These are phyloP conservation scores for Sebastolobus alascanus DNA, from an alignment of 2,797 vertebrate species.

Conservation along the genomic window DNA sequence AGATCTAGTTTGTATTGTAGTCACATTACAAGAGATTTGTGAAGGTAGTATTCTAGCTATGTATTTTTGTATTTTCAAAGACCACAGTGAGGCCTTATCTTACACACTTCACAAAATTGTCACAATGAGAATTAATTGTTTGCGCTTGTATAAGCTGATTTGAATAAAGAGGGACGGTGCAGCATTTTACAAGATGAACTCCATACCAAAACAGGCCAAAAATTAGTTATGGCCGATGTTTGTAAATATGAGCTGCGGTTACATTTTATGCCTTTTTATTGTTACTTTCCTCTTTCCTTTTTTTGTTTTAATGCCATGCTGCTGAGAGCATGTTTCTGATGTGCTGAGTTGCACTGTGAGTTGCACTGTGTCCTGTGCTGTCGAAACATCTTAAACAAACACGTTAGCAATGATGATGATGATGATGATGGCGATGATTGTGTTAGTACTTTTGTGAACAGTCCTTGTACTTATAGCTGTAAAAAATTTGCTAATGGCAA, in stretches of 20 bases:
- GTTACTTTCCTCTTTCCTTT: constrained; percentile 37
- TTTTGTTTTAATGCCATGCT: constrained; percentile 68
- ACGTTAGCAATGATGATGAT: constrained; percentile 24
- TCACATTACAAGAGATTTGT: constrained; percentile 60
- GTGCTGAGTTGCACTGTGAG: constrained; percentile 75
- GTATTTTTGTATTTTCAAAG: constrained; percentile 78
- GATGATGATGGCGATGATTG: constrained; percentile 54
- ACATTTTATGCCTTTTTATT: constrained; percentile 59
- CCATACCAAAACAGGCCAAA: constrained; percentile 80
- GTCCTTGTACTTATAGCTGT: constrained; percentile 48
- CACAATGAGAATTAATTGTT: constrained; percentile 52
- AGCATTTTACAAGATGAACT: constrained; percentile 52
- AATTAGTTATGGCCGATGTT: constrained; percentile 57
- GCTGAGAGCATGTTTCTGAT: constrained; percentile 75
- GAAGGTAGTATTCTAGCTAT: constrained; percentile 75
- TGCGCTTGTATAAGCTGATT: constrained; percentile 49
- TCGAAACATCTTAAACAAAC: constrained; percentile 72
- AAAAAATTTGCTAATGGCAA: constrained; percentile 38
- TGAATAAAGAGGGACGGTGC: constrained; percentile 40
- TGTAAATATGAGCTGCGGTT: constrained; percentile 72
- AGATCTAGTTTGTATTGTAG: constrained; percentile 70
- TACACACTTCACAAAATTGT: constrained; percentile 61
- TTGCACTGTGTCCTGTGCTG: constrained; percentile 74
- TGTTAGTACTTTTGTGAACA: constrained; percentile 57
- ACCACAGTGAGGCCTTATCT: constrained; percentile 81